These are phyloP conservation scores for Puma concolor DNA, from an alignment of 2,113 vertebrate species.

Conservation along the genomic window DNA sequence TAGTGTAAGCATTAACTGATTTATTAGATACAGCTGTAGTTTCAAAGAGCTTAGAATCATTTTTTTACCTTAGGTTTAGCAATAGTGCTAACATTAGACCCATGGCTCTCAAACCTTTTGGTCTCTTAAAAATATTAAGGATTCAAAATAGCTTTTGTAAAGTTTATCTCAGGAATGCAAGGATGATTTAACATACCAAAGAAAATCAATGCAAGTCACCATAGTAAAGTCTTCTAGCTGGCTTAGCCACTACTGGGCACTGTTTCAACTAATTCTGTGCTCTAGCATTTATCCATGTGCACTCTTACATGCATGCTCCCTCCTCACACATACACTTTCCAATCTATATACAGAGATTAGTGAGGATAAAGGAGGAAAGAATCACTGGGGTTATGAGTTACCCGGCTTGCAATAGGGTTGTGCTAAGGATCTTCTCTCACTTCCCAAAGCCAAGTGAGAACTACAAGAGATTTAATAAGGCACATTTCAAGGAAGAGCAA, in stretches of 20 bases:
- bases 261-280: not conserved
- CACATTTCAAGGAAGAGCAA: not conserved
- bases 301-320: not conserved
- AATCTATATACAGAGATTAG: not conserved
- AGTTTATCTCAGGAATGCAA: not conserved
- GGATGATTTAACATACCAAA: not conserved
- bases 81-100: not conserved
- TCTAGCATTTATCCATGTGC: not conserved
- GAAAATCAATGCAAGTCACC: not conserved
- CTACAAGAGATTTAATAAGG: not conserved
- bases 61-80: not conserved
- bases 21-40: not conserved
- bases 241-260: not conserved
- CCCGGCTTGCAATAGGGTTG: not conserved
- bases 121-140: conserved; percentile 48
- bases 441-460: not conserved
- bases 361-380: not conserved
- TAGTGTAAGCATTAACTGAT: conserved; percentile 22
- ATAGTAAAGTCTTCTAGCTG: not conserved
- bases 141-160: not conserved
- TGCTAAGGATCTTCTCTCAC: not conserved
- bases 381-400: not conserved
- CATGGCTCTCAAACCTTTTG: not conserved
- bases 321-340: not conserved
- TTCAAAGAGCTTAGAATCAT: not conserved